Evolutionary conservation across 2,113 vertebrate species (phyloP), one percentile per base, ranked within the genome.

Genomic region (Ranitomeya variabilis): DNA sequence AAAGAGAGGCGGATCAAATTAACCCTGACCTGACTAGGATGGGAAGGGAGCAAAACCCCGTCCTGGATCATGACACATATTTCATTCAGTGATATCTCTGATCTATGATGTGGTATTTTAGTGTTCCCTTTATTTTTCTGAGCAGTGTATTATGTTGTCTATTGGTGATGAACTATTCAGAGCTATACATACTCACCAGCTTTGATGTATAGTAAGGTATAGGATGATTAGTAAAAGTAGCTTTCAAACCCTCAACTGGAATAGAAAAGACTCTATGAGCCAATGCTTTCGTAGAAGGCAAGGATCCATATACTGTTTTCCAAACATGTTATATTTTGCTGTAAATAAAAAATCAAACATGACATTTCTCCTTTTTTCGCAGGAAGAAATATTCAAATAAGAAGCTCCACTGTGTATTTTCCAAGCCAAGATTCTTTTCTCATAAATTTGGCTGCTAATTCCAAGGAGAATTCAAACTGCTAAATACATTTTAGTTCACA

Each of bases 331-430:
- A 59, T 57, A 26, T 79, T 13, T 21, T 23, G 59, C n/a, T 26
- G 55, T 57, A 80, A 57, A 79, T 79, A n/a, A 79, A 79, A 23
- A 60, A 81, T 60, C 57, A 57, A 81, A 60, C 59, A 37, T 18
- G n/a, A 59, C 23, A 60, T 81, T 60, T 31, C 59, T 31, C 9
- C 23, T 31, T n/a, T 62, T 18, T 81, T 81, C 59, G 31, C 57
- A 81, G 60, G 55, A 81, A 81, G 59, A 60, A 60, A 37, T 81
- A 60, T 81, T 81, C 14, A 81, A 60, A 60, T 81, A 62, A 31
- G 57, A 57, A 81, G 57, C 55, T 26, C 57, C 23, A 26, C 26
- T 60, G 79, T 19, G 79, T 37, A 81, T 19, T 81, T 81, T 81
- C 57, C 55, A 81, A 60, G 55, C 26, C 79, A 60, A 60, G 15